A percentile compares a stretch with the other conserved stretches of the same genome.
Evolutionary conservation across 2,113 vertebrate genomes (phyloP).

Genomic region (Struthio camelus): DNA sequence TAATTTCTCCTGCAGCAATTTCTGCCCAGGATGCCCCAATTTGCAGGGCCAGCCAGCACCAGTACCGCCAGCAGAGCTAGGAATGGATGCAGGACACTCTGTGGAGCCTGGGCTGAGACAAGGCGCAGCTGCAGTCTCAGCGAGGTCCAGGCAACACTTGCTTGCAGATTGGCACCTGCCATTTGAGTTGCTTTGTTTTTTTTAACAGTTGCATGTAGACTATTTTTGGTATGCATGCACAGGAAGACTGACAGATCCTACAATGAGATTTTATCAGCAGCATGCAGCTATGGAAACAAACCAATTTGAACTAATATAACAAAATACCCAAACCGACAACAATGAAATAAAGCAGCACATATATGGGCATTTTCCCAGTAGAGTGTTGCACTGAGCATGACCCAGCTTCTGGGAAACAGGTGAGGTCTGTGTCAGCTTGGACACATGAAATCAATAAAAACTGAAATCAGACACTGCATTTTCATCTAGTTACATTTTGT

Average conservation of each 20-base stretch:
- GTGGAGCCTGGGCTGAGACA: too few species aligned
- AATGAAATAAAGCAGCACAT: neutral
- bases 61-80: rapidly evolving
- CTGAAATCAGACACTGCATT: rapidly evolving
- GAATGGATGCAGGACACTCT: neutral
- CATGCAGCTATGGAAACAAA: constrained; percentile 52
- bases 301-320: constrained; percentile 18
- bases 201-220: neutral
- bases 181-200: neutral
- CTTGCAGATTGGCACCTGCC: neutral
- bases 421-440: neutral
- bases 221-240: constrained; percentile 19
- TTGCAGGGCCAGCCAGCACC: neutral
- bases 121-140: neutral
- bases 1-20: neutral
- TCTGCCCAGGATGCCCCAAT: neutral
- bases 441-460: neutral
- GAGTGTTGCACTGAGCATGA: neutral
- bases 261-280: constrained; percentile 25
- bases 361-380: neutral
- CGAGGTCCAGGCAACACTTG: neutral
- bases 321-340: constrained; percentile 12
- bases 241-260: constrained; percentile 3
- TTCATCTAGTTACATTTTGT: neutral
- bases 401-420: neutral